These are phyloP conservation scores for Burhinus bistriatus DNA, from an alignment of 2,113 vertebrate genomes.

Conservation along the genomic window DNA sequence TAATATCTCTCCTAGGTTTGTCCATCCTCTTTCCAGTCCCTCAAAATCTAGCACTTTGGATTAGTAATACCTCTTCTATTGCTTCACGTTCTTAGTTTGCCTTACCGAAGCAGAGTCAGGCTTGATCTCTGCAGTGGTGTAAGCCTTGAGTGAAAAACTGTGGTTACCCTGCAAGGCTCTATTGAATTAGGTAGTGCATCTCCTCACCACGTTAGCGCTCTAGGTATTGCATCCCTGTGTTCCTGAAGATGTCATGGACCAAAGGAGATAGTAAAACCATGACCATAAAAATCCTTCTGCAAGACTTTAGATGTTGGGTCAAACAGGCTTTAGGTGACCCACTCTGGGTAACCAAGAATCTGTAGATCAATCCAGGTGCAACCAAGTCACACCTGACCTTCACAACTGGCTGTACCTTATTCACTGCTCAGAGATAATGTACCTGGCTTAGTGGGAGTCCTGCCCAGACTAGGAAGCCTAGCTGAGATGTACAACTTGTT, in stretches of 20 bases:
- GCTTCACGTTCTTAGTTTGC: background rate
- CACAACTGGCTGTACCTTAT: background rate
- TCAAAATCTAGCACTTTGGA: background rate
- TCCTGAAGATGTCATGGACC: background rate
- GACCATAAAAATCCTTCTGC: background rate
- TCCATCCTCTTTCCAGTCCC: background rate
- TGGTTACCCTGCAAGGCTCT: background rate
- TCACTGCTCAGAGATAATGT: background rate
- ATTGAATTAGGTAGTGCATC: background rate
- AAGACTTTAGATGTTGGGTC: background rate
- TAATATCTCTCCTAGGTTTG: background rate
- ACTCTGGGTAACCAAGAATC: background rate
- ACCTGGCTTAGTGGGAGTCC: background rate
- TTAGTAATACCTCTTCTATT: background rate
- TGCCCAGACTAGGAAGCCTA: background rate
- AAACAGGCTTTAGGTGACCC: background rate
- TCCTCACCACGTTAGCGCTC: background rate
- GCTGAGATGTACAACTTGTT: background rate
- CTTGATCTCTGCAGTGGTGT: background rate
- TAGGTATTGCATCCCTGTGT: background rate
- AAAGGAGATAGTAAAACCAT: background rate
- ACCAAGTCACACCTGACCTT: background rate
- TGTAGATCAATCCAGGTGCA: background rate
- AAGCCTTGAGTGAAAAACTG: background rate
- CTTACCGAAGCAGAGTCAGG: background rate